Evolutionary conservation across 2,888 invertebrate genomes (phyloP).

Genomic region (Epinotia demarniana): DNA sequence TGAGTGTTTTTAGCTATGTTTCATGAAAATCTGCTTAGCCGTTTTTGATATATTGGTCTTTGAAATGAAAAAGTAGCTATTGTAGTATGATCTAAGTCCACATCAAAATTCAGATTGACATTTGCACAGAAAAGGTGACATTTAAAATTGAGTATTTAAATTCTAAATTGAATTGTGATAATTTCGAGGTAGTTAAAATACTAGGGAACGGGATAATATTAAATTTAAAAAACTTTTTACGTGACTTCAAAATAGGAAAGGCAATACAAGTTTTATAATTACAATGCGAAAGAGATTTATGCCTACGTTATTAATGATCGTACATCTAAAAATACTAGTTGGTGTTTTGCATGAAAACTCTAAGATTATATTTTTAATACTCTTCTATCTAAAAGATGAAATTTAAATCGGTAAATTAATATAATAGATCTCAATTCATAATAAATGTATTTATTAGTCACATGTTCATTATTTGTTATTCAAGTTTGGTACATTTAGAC

Average conservation of each 20-base stretch:
- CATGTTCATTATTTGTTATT: slow-evolving; percentile 2
- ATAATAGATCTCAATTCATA: not conserved
- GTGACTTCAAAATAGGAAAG: slow-evolving; percentile 27
- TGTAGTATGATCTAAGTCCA: slow-evolving; percentile 1
- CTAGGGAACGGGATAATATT: slow-evolving; percentile 58
- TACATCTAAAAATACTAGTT: slow-evolving; percentile 70
- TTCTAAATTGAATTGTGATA: slow-evolving; percentile 51
- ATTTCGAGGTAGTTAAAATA: slow-evolving; percentile 64
- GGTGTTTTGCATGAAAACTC: slow-evolving; percentile 71
- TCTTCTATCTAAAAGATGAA: slow-evolving; percentile 24
- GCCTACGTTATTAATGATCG: slow-evolving; percentile 54
- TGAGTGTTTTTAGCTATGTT: too few relatives aligned
- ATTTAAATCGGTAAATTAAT: not conserved
- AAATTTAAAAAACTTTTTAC: slow-evolving; percentile 55
- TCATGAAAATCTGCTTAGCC: too few relatives aligned
- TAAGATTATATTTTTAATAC: slow-evolving; percentile 33
- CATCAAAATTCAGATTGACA: not conserved
- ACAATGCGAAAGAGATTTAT: slow-evolving; percentile 57
- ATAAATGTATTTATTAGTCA: not conserved
- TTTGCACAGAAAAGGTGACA: not conserved
- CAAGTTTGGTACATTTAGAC: slow-evolving; percentile 27
- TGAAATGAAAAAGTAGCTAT: too few relatives aligned
- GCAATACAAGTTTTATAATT: slow-evolving; percentile 48
- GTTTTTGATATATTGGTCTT: too few relatives aligned
- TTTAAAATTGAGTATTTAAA: not conserved